Evolutionary conservation across 2,888 invertebrate genomes (phyloP).

Genomic region (Ophion slaviceki): DNA sequence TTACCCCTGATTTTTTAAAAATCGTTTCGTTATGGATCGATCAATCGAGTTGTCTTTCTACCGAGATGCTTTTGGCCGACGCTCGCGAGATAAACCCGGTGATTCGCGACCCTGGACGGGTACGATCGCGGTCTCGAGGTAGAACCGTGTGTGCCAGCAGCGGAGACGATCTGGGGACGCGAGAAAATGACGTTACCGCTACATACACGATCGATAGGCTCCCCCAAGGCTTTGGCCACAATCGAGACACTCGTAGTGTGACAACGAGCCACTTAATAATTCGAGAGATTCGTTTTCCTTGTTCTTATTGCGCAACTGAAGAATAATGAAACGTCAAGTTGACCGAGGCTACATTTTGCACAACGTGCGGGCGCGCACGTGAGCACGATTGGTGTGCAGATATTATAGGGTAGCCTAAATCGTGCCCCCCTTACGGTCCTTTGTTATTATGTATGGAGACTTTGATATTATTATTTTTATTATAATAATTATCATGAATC

Average conservation of each 20-base stretch:
- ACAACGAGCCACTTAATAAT: conserved; percentile 48
- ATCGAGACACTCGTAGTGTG: conserved; percentile 25
- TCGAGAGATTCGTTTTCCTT: conserved; percentile 36
- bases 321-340: conserved; percentile 41
- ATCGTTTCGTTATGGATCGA: not conserved
- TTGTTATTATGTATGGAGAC: too few species aligned
- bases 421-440: too few species aligned
- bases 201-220: conserved; percentile 5
- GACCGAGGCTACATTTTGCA: conserved; percentile 6
- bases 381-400: too few species aligned
- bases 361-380: too few species aligned
- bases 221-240: conserved; percentile 44
- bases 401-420: too few species aligned
- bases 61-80: conserved; percentile 31
- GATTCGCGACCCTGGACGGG: conserved; percentile 59
- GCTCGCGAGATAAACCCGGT: conserved; percentile 25
- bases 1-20: not conserved
- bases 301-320: conserved; percentile 43
- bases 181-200: conserved; percentile 38
- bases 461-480: too few species aligned
- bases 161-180: conserved; percentile 36
- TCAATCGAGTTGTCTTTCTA: conserved; percentile 4
- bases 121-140: conserved; percentile 38
- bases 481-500: too few species aligned
- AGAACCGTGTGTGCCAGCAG: conserved; percentile 52